Base-by-base conservation (phyloP, 1,140 invertebrate genomes). In the Caerostris extrusa region DNA sequence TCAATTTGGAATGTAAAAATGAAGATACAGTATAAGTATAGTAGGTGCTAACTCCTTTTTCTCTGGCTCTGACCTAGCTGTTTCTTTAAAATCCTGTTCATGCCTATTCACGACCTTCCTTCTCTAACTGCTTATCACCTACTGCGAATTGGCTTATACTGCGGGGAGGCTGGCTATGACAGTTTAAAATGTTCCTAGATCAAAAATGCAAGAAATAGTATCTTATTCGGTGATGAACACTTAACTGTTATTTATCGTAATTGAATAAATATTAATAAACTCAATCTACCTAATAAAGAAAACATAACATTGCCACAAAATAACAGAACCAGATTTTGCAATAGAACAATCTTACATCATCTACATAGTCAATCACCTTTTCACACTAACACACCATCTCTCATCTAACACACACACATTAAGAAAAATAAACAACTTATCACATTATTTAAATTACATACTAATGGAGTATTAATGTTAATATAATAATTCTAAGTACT, bases 141-240 rank as follows among this genome's bases (percentile, higher is more conserved):
- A 93, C 82, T 86, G 91, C 53, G 91, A 87, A 71, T 87, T 87
- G 91, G 91, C 91, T 56, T 93, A 93, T 93, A 93, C 91, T 93
- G 91, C 34, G 90, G 85, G 57, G 71, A 82, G 58, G 91, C 91
- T 93, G 91, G 91, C 91, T 93, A 93, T 91, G 90, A 91, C 90
- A 93, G 91, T 93, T 93, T 87, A 87, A 87, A 87, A 93, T 83
- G 71, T 85, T 83, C 91, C 91, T 93, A 93, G 91, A 93, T 93
- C 83, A 93, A 93, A 91, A 93, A 93, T 93, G 91, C 82, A 93
- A 93, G 83, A 93, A 93, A 87, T 86, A 91, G 53, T 64, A 93
- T 71, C 88, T 90, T 77, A 90, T 90, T 56, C 17, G 34, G 71
- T 88, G 86, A 57, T 34, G 12, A 87, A 89, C 55, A 83, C 34